Conservation (phyloP, 2,797 vertebrate species). For the Cyprinella venusta region DNA sequence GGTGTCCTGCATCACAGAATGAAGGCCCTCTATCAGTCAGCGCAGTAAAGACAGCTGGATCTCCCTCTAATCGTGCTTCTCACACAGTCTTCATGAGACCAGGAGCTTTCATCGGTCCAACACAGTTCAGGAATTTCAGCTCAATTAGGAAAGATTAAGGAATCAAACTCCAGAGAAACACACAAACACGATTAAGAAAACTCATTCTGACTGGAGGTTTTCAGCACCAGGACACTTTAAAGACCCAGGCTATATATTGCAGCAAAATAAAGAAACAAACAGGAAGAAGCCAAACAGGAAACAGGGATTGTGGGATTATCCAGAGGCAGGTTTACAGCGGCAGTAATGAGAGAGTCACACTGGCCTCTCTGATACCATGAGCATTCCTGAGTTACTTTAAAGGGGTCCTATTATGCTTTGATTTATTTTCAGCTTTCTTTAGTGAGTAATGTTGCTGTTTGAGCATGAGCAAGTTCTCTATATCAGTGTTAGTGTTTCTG, state of each 20-base stretch:
- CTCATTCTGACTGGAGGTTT: conserved; percentile 31
- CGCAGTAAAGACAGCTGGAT: background rate
- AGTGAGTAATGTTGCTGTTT: background rate
- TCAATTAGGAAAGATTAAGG: conserved; percentile 76
- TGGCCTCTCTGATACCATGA: background rate
- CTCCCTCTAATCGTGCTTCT: conserved; percentile 69
- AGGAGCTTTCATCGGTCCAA: conserved; percentile 70
- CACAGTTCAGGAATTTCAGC: conserved; percentile 48
- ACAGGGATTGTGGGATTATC: conserved; percentile 20
- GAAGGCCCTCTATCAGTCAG: background rate
- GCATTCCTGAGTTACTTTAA: background rate
- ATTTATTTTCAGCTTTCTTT: background rate
- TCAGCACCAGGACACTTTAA: conserved; percentile 15
- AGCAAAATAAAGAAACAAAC: conserved; percentile 35
- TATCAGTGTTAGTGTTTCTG: background rate
- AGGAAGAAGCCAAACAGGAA: conserved; percentile 30
- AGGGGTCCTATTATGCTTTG: background rate
- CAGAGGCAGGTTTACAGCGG: conserved; percentile 4
- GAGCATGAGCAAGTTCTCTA: background rate
- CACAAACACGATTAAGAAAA: background rate
- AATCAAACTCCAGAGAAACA: conserved; percentile 55
- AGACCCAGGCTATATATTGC: background rate
- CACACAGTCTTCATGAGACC: conserved; percentile 65
- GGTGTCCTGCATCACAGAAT: background rate
- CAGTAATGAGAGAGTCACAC: background rate